A percentile compares a stretch with the other conserved stretches of the same genome.
Conservation (phyloP, 2,888 invertebrate genomes). For the Diplazon laetatorius region DNA sequence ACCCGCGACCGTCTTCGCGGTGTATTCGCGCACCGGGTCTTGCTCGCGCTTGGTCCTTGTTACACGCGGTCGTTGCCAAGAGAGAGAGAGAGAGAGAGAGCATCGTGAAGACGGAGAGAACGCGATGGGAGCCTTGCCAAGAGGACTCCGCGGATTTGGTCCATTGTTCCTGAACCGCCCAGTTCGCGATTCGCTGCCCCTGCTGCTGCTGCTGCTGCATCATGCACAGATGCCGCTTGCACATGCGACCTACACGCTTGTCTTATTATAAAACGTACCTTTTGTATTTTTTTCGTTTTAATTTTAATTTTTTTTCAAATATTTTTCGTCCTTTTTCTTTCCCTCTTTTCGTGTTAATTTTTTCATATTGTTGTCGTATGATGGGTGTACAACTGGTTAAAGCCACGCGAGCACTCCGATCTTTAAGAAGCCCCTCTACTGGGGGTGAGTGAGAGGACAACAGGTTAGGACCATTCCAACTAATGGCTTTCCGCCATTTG, state of each 20-base stretch:
- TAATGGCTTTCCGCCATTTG: no score
- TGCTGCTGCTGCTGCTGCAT: no score
- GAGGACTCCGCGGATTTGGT: constrained; percentile 71
- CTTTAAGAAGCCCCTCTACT: no score
- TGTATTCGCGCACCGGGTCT: constrained; percentile 28
- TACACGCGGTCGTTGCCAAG: constrained; percentile 70
- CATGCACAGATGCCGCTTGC: constrained; percentile 55
- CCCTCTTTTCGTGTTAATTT: constrained; percentile 22
- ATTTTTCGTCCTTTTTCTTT: constrained; percentile 23
- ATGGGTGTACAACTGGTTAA: no score
- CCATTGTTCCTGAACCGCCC: constrained; percentile 68
- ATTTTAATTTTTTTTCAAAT: not conserved
- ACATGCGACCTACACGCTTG: constrained; percentile 67
- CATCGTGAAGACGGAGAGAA: constrained; percentile 48
- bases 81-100: no score
- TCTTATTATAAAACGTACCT: constrained; percentile 78
- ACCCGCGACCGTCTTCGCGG: constrained; percentile 40
- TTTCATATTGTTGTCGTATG: not conserved
- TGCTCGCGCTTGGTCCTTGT: constrained; percentile 68
- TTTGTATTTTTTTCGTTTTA: constrained; percentile 19
- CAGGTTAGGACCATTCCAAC: no score
- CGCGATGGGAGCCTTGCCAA: constrained; percentile 75
- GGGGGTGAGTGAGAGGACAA: no score
- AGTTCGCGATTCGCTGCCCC: constrained; percentile 56
- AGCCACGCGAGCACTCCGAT: no score